Conservation (phyloP, 2,888 invertebrate genomes). For the Ditula angustiorana region DNA sequence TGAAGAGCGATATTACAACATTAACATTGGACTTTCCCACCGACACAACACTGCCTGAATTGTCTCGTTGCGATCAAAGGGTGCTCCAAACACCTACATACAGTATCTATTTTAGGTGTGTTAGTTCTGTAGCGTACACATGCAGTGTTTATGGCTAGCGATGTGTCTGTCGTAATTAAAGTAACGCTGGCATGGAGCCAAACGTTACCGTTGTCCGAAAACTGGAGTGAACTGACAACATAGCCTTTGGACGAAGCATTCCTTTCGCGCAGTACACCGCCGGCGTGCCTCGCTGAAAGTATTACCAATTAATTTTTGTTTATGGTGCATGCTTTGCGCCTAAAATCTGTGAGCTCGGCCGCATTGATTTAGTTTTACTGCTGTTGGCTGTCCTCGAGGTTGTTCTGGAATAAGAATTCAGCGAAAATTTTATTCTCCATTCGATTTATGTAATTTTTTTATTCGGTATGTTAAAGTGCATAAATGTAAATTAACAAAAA, state of each 20-base stretch:
- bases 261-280: constrained; percentile 31
- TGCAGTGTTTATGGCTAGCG: constrained; percentile 32
- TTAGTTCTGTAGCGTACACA: constrained; percentile 17
- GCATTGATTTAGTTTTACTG: constrained; percentile 17
- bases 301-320: constrained; percentile 38
- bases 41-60: constrained; percentile 28
- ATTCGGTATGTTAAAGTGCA: not conserved
- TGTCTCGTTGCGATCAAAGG: constrained; percentile 20
- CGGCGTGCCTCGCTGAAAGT: constrained; percentile 12
- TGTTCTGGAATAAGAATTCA: not conserved
- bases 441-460: not conserved
- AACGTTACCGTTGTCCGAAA: constrained; percentile 36
- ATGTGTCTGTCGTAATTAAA: constrained; percentile 42
- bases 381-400: not conserved
- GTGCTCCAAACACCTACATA: constrained; percentile 22
- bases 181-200: constrained; percentile 40
- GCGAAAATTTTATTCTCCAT: not conserved
- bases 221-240: constrained; percentile 35
- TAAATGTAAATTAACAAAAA: not conserved
- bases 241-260: constrained; percentile 29
- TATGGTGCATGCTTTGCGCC: constrained; percentile 24
- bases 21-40: not conserved
- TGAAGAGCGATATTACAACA: constrained; percentile 14
- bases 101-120: constrained; percentile 16
- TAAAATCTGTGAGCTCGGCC: constrained; percentile 11